Conservation (phyloP, 2,113 vertebrate species). For the Bubo bubo region DNA sequence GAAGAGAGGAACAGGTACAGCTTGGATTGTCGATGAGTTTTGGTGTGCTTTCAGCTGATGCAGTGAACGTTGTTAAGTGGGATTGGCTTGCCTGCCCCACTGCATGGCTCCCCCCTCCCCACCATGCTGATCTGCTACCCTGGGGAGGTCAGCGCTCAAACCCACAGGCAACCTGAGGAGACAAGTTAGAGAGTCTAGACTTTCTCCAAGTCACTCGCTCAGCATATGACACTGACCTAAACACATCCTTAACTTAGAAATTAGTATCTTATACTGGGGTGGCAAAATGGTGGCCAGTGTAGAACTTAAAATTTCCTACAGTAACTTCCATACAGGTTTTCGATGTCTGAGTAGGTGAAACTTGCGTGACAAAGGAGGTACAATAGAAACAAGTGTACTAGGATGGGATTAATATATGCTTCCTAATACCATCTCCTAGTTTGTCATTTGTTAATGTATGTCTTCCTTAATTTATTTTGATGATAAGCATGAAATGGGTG, state of each 20-base stretch:
- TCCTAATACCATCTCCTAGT: background rate
- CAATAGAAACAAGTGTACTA: background rate
- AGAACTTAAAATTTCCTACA: background rate
- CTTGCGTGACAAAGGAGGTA: background rate
- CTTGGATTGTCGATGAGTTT: background rate
- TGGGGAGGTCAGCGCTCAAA: background rate
- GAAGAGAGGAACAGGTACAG: background rate
- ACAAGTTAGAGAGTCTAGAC: background rate
- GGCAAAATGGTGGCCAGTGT: background rate
- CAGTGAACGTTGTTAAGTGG: accelerated
- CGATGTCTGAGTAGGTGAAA: background rate
- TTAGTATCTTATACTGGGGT: background rate
- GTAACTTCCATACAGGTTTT: background rate
- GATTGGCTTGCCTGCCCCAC: background rate
- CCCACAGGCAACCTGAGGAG: background rate
- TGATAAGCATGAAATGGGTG: background rate
- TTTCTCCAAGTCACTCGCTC: background rate
- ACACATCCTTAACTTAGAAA: background rate
- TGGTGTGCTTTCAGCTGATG: background rate
- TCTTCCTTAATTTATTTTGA: background rate
- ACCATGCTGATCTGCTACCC: background rate
- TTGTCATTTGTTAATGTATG: background rate
- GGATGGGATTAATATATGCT: background rate
- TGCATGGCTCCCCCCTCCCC: accelerated
- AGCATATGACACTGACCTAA: background rate